Base-by-base conservation (phyloP, 2,113 vertebrate species). In the Poeciliopsis occidentalis region DNA sequence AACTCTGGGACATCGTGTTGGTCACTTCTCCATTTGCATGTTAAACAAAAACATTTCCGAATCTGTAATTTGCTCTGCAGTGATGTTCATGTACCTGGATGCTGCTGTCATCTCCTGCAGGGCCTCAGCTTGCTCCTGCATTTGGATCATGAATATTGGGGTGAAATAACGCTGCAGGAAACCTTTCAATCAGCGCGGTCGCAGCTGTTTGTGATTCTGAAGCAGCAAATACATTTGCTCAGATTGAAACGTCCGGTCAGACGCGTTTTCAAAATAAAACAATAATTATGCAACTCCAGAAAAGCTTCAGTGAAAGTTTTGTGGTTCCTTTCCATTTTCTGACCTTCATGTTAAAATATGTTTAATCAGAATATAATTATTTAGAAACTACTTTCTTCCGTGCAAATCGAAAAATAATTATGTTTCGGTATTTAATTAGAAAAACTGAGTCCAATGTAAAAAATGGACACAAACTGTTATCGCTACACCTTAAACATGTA, bases 171-270 rank as follows among this genome's bases (percentile, higher is more conserved):
- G 31, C 31, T 29, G 26, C 60, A 29, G 15, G 13, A 41, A 5
- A 8, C 1, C 3, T 24, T 76, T 75, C 51, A 68, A 37, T 17
- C 37, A 73, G 8, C 61, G 57, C 27, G 13, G 26, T 0, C 26
- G 3, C 83, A 82, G 82, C 64, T 89, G 89, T 2, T 1, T 63
- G 61, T 67, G 68, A 82, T 77, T 12, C n/a, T 32, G 29, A 67
- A 1, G 29, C 73, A 69, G 2, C 60, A 39, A 51, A 30, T 32
- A 30, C 1, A 68, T 3, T 4, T 29, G 4, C 24, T 44, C 78
- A 72, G 76, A 83, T 77, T 76, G 73, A 78, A n/a, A 87, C 78
- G 63, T 88, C 86, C 84, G 86, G 82, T 66, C 1, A 8, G 26
- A 24, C 26, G 13, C 19, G 39, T 74, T 74, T 79, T 79, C 78